A percentile compares a stretch with the other conserved stretches of the same genome.
Conservation (phyloP, 2,888 invertebrate species). For the Sipha maydis region DNA sequence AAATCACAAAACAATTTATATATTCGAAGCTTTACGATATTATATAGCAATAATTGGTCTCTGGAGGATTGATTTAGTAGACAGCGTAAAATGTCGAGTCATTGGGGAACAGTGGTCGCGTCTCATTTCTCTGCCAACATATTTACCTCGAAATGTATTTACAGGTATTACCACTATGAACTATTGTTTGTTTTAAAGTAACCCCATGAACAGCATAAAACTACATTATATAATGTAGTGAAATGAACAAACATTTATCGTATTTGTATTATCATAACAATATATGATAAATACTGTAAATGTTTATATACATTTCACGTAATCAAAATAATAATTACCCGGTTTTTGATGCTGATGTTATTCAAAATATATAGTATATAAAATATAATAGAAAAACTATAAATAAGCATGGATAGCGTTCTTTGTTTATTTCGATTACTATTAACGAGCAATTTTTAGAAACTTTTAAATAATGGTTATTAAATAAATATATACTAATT, state of each 20-base stretch:
- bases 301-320: neutral
- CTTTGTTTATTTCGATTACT: too few species aligned
- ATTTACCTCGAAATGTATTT: neutral
- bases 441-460: too few species aligned
- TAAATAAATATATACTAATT: too few species aligned
- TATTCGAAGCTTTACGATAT: too few species aligned
- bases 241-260: neutral
- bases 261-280: neutral
- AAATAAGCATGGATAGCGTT: too few species aligned
- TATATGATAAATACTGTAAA: neutral
- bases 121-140: neutral
- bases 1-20: too few species aligned
- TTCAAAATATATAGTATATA: neutral
- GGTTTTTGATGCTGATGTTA: neutral
- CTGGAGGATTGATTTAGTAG: too few species aligned
- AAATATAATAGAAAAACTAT: too few species aligned
- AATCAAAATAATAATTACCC: neutral
- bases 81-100: too few species aligned
- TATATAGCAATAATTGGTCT: too few species aligned
- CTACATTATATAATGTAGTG: neutral
- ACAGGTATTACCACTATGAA: neutral
- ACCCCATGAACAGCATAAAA: neutral
- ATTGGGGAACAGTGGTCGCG: too few species aligned
- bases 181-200: neutral
- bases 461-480: too few species aligned